These are phyloP conservation scores for Catocala sponsa DNA, from an alignment of 2,888 invertebrate species.

Conservation along the genomic window DNA sequence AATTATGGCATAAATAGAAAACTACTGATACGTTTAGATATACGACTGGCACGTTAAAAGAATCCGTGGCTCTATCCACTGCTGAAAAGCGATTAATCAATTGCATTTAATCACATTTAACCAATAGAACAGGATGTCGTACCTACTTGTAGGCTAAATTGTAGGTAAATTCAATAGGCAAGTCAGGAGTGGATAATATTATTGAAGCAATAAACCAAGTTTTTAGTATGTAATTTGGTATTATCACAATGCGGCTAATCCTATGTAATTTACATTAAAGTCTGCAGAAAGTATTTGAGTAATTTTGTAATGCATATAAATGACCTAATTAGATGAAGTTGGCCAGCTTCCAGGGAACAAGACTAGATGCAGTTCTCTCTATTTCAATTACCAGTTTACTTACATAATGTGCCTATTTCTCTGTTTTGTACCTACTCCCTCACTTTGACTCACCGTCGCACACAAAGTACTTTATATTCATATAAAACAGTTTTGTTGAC, in stretches of 20 bases:
- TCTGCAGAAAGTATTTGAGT: constrained; percentile 60
- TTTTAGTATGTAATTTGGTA: constrained; percentile 25
- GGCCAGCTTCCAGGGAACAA: constrained; percentile 69
- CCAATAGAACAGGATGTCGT: no score
- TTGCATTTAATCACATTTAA: no score
- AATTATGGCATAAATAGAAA: no score
- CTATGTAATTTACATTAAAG: constrained; percentile 47
- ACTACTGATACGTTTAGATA: no score
- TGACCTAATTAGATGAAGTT: constrained; percentile 74
- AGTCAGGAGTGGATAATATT: neutral
- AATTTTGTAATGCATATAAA: constrained; percentile 68
- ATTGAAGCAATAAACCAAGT: constrained; percentile 12
- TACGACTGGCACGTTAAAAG: no score
- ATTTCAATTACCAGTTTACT: constrained; percentile 61
- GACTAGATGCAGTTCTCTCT: constrained; percentile 65
- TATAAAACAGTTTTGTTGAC: constrained; percentile 22
- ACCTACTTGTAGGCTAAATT: no score
- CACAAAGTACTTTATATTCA: constrained; percentile 28
- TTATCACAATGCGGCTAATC: constrained; percentile 42
- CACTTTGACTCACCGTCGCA: constrained; percentile 27
- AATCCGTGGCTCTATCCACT: no score
- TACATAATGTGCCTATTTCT: constrained; percentile 42
- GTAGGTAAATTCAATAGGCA: neutral
- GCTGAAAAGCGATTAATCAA: no score
- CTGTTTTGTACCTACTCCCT: constrained; percentile 28